These are phyloP conservation scores for Seira sanloemensis DNA, from an alignment of 2,888 invertebrate species.

Conservation along the genomic window DNA sequence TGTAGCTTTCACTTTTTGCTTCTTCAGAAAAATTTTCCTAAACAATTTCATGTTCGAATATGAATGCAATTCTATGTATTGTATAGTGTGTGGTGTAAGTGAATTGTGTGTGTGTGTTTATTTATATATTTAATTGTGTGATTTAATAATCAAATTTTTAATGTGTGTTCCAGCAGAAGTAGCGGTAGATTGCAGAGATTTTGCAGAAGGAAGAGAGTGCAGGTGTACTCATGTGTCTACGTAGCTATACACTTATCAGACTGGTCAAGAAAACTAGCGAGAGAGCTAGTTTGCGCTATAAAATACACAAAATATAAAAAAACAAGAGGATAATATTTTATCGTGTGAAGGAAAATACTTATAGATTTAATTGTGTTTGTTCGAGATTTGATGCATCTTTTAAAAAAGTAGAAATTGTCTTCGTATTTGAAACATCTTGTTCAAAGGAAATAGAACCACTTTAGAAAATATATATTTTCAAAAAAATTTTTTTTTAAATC, in stretches of 20 bases:
- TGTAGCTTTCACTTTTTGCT: too few relatives aligned
- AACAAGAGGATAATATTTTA: constrained; percentile 12
- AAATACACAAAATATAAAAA: constrained; percentile 50
- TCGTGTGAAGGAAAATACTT: background rate
- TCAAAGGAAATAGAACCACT: too few relatives aligned
- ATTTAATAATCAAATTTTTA: constrained; percentile 7
- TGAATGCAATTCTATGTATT: background rate
- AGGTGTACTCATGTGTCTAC: constrained; percentile 49
- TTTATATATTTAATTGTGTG: too few relatives aligned
- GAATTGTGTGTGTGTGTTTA: constrained; percentile 29
- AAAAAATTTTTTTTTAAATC: too few relatives aligned
- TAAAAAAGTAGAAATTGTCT: too few relatives aligned
- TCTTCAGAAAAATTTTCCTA: too few relatives aligned
- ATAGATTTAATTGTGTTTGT: too few relatives aligned
- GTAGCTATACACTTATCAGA: constrained; percentile 63
- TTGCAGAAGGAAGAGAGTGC: constrained; percentile 33
- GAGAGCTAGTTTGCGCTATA: constrained; percentile 60
- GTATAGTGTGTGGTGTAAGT: constrained; percentile 22
- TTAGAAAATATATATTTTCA: too few relatives aligned
- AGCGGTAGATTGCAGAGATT: constrained; percentile 49
- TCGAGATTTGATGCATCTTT: too few relatives aligned
- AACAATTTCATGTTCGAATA: background rate
- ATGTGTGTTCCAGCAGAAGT: constrained; percentile 56
- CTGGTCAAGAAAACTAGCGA: constrained; percentile 62
- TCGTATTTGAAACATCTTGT: too few relatives aligned